Conservation (phyloP, 2,888 invertebrate species). For the Lingula anatina region DNA sequence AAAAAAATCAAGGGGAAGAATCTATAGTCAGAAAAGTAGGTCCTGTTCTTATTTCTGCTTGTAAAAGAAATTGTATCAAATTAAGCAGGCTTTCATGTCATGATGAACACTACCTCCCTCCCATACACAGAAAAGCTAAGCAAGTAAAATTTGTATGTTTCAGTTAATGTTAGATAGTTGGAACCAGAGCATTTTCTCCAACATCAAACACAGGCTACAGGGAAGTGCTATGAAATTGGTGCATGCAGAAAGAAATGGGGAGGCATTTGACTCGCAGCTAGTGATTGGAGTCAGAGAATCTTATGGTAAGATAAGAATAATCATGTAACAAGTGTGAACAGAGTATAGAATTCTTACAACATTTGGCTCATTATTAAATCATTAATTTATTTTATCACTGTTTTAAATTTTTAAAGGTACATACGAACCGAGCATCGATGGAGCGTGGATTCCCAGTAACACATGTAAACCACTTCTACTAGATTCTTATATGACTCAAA, state of each 20-base stretch:
- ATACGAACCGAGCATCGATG: too few species aligned
- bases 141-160: too few species aligned
- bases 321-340: too few species aligned
- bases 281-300: slow-evolving; percentile 98
- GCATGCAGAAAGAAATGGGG: slow-evolving; percentile 92
- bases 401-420: too few species aligned
- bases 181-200: slow-evolving; percentile 94
- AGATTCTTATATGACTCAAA: too few species aligned
- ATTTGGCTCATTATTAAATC: too few species aligned
- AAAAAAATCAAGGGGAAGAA: slow-evolving; percentile 68
- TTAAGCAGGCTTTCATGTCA: too few species aligned
- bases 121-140: not conserved
- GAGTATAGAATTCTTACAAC: too few species aligned
- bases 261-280: slow-evolving; percentile 94
- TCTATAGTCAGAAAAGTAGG: slow-evolving; percentile 77
- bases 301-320: slow-evolving; percentile 68
- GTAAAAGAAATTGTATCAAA: too few species aligned
- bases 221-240: slow-evolving; percentile 94
- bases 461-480: too few species aligned
- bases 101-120: not conserved
- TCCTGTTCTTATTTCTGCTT: slow-evolving; percentile 4
- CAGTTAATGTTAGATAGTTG: slow-evolving; percentile 96
- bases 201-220: slow-evolving; percentile 77
- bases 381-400: too few species aligned
- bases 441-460: too few species aligned